phyloP scores from a whole-genome alignment of 2,888 invertebrate species.

The Sussaba pulchella region DNA sequence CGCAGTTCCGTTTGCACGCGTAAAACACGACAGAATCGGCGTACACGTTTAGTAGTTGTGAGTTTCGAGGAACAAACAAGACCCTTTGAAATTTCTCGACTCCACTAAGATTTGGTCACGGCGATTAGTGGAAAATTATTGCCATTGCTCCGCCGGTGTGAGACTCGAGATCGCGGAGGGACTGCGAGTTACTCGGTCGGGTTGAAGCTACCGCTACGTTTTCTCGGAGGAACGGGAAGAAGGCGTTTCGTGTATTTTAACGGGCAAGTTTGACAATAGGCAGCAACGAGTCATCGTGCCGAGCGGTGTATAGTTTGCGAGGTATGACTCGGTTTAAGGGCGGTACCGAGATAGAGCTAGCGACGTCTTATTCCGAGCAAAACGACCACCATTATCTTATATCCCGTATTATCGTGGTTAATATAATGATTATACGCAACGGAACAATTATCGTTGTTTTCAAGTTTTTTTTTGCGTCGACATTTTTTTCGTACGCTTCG shows the following conservation, averaged over 20 bases:
- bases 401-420: slow-evolving; percentile 56
- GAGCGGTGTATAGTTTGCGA: slow-evolving; percentile 34
- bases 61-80: slow-evolving; percentile 51
- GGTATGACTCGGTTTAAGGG: slow-evolving; percentile 27
- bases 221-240: slow-evolving; percentile 65
- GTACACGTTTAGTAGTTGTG: slow-evolving; percentile 46
- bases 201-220: slow-evolving; percentile 57
- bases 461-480: slow-evolving; percentile 42
- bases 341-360: slow-evolving; percentile 69
- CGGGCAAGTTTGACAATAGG: slow-evolving; percentile 80
- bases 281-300: slow-evolving; percentile 55
- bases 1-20: slow-evolving; percentile 42
- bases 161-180: slow-evolving; percentile 52
- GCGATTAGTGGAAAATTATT: slow-evolving; percentile 80
- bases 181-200: slow-evolving; percentile 48
- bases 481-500: slow-evolving; percentile 1
- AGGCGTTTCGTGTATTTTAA: slow-evolving; percentile 81
- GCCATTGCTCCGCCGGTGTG: slow-evolving; percentile 69
- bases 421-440: slow-evolving; percentile 30
- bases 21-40: slow-evolving; percentile 61
- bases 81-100: slow-evolving; percentile 67
- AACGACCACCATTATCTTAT: slow-evolving; percentile 68
- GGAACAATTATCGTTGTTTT: slow-evolving; percentile 47
- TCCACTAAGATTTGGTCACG: slow-evolving; percentile 69
- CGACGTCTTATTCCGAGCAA: slow-evolving; percentile 59